Conservation (phyloP, 2,888 invertebrate species). For the Abrostola triplasia region DNA sequence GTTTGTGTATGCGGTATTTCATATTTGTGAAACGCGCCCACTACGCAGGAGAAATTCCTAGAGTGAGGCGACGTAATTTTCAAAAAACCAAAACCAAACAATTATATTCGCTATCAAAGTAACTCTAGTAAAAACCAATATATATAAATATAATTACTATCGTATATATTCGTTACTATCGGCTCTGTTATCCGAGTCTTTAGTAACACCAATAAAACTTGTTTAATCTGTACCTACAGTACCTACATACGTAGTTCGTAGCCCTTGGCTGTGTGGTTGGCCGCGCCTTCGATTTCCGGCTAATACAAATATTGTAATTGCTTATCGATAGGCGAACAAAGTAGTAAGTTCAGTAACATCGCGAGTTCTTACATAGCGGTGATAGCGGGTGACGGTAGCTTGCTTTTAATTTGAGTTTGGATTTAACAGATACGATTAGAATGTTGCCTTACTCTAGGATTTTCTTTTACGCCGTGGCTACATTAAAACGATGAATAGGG, state of each 20-base stretch:
- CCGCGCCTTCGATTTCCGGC: constrained; percentile 72
- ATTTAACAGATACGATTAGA: too few species aligned
- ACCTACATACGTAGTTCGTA: constrained; percentile 28
- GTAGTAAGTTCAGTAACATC: not conserved
- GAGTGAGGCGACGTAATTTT: too few species aligned
- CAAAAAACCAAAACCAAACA: too few species aligned
- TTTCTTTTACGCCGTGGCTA: too few species aligned
- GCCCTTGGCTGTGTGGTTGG: constrained; percentile 24
- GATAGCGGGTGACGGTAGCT: too few species aligned
- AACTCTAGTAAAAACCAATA: constrained; percentile 1
- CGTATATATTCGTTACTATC: constrained; percentile 1
- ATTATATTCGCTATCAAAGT: too few species aligned
- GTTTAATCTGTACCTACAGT: constrained; percentile 33
- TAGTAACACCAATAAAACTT: constrained; percentile 46
- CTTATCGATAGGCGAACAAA: constrained; percentile 50
- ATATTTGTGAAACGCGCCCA: too few species aligned
- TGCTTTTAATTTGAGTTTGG: too few species aligned
- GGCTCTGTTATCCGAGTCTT: constrained; percentile 31
- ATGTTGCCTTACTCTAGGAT: too few species aligned
- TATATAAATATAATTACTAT: constrained; percentile 9
- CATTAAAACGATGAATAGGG: too few species aligned
- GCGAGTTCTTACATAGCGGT: not conserved
- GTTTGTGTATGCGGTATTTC: too few species aligned
- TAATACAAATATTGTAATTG: constrained; percentile 66
- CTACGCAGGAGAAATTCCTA: too few species aligned